Conservation (phyloP, 37 sponge, comb jelly and placozoan genomes). For the Ephydatia muelleri region DNA sequence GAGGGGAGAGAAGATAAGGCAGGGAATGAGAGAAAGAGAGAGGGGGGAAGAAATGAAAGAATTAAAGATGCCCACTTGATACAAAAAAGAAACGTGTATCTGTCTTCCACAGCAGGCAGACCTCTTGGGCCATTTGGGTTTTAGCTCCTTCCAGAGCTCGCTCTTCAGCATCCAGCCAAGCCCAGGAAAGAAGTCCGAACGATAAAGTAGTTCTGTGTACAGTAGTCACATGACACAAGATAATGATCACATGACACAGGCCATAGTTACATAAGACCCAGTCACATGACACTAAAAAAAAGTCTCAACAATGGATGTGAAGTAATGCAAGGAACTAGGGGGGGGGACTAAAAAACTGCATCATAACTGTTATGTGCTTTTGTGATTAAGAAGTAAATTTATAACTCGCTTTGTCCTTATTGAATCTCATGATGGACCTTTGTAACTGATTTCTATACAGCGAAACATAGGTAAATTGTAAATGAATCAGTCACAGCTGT, state of each 20-base stretch:
- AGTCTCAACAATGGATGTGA: background rate
- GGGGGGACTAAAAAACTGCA: too few species aligned
- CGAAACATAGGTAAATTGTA: too few species aligned
- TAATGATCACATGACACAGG: background rate
- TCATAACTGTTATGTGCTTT: too few species aligned
- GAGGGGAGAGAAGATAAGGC: background rate
- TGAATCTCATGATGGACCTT: too few species aligned
- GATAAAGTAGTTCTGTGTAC: slow-evolving; percentile 71
- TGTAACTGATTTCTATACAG: too few species aligned
- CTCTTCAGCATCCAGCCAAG: slow-evolving; percentile 92
- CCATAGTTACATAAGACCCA: background rate
- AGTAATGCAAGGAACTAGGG: too few species aligned
- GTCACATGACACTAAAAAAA: background rate
- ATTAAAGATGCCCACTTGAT: too few species aligned
- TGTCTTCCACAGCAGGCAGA: too few species aligned
- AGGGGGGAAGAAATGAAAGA: background rate
- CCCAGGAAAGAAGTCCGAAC: slow-evolving; percentile 94
- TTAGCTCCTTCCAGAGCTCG: slow-evolving; percentile 79
- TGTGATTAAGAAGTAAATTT: too few species aligned
- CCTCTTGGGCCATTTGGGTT: slow-evolving; percentile 95
- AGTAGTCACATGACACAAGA: background rate
- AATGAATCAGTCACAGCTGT: too few species aligned
- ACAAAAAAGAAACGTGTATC: too few species aligned
- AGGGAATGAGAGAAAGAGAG: background rate
- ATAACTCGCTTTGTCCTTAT: too few species aligned